These are phyloP conservation scores for Dicranocentrus wangi DNA, from an alignment of 2,888 invertebrate species.

Conservation along the genomic window DNA sequence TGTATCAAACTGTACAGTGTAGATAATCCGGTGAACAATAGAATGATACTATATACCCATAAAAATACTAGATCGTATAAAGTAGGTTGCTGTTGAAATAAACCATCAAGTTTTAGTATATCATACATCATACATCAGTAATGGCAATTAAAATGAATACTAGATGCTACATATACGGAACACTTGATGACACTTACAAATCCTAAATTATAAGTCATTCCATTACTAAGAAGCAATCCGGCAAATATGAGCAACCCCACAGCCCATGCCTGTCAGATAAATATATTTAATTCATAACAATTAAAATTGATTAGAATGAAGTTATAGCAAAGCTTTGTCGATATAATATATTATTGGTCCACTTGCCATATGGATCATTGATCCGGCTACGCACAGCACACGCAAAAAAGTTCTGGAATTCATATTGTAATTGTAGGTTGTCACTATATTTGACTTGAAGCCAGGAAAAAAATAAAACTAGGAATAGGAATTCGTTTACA, in stretches of 20 bases:
- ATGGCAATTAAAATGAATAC: no score
- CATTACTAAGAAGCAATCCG: constrained; percentile 46
- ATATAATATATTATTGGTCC: neutral
- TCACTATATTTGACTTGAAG: neutral
- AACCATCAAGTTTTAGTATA: neutral
- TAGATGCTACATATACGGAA: no score
- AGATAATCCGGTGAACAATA: no score
- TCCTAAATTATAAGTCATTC: constrained; percentile 46
- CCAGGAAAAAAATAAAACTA: neutral
- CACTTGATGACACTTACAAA: constrained; percentile 54
- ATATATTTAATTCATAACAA: neutral
- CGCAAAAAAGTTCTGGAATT: constrained; percentile 36
- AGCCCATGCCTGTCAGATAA: constrained; percentile 47
- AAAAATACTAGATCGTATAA: no score
- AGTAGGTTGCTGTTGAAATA: constrained; percentile 33
- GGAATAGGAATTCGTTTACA: neutral
- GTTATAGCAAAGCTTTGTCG: no score
- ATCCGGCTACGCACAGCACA: constrained; percentile 39
- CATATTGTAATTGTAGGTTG: no score
- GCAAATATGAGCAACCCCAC: constrained; percentile 40
- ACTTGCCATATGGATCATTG: constrained; percentile 57
- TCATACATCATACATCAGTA: neutral
- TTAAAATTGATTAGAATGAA: neutral
- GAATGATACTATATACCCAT: no score
- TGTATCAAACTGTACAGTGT: no score